phyloP scores from a whole-genome alignment of 2,888 invertebrate genomes.

The Patella depressa region DNA sequence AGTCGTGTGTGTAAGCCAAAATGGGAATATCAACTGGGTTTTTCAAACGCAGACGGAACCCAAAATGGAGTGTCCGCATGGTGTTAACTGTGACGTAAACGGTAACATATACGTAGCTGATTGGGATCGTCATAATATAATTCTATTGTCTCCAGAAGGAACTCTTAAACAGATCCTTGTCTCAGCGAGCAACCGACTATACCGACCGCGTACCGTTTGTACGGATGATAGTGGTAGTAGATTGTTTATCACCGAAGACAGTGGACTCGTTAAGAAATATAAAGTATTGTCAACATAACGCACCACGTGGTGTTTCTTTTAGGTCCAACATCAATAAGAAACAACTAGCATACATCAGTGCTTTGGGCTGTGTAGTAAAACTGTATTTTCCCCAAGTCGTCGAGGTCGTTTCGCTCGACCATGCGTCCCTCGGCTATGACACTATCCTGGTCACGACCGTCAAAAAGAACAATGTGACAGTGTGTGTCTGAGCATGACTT shows the following conservation, averaged over 20 bases:
- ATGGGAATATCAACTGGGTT: background rate
- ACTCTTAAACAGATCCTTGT: background rate
- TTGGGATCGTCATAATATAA: background rate
- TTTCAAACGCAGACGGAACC: background rate
- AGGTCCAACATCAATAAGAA: too few relatives aligned
- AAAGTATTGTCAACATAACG: too few relatives aligned
- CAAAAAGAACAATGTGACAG: too few relatives aligned
- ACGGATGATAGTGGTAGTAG: background rate
- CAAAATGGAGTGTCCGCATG: background rate
- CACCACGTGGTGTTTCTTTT: too few relatives aligned
- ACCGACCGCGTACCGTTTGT: background rate
- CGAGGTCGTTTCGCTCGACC: too few relatives aligned
- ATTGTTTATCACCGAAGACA: background rate
- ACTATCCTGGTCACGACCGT: too few relatives aligned
- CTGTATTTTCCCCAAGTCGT: too few relatives aligned
- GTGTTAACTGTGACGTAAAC: background rate
- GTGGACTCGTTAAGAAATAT: background rate
- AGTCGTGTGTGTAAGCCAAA: background rate
- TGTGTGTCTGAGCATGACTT: too few relatives aligned
- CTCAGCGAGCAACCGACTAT: background rate
- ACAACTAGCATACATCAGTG: too few relatives aligned
- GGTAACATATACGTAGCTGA: background rate
- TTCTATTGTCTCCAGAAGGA: background rate
- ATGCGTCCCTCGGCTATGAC: too few relatives aligned
- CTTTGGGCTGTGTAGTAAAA: too few relatives aligned